Percentiles rank a stretch among this genome's conserved stretches.
Evolutionary conservation across 2,888 invertebrate species (phyloP).

Genomic region (Agonum fuliginosum): DNA sequence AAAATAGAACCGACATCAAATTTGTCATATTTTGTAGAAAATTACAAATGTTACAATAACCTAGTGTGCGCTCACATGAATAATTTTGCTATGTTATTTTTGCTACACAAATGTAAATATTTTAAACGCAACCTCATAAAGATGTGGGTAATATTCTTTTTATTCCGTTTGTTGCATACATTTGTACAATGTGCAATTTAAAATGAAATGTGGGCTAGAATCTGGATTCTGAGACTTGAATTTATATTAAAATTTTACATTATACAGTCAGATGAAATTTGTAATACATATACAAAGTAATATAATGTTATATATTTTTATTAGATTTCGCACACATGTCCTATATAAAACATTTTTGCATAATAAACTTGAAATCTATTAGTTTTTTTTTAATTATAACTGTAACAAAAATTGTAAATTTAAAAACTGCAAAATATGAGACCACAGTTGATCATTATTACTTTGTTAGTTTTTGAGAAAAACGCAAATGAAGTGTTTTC

Average conservation of each 20-base stretch:
- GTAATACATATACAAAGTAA: background rate
- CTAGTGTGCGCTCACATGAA: no score
- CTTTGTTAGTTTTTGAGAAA: no score
- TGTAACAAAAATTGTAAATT: no score
- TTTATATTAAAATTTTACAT: conserved; percentile 32
- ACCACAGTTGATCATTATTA: no score
- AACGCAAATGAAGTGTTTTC: no score
- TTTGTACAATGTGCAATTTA: conserved; percentile 15
- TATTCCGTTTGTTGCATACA: conserved; percentile 3
- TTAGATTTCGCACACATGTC: background rate
- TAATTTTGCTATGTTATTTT: background rate
- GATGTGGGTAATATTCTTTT: background rate
- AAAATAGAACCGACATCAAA: background rate
- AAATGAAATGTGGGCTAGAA: conserved; percentile 8
- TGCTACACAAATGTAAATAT: conserved; percentile 2
- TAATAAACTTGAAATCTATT: no score
- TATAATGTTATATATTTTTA: conserved; percentile 16
- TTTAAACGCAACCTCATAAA: background rate
- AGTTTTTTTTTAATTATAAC: no score
- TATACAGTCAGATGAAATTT: conserved; percentile 18
- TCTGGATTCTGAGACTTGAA: conserved; percentile 16
- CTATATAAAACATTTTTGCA: no score
- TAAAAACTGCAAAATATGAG: no score
- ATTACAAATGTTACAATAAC: no score
- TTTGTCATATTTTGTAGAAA: background rate